Percentiles rank a stretch among this genome's conserved stretches.
Evolutionary conservation across 2,113 vertebrate species (phyloP).

Genomic region (Melanerpes formicivorus): DNA sequence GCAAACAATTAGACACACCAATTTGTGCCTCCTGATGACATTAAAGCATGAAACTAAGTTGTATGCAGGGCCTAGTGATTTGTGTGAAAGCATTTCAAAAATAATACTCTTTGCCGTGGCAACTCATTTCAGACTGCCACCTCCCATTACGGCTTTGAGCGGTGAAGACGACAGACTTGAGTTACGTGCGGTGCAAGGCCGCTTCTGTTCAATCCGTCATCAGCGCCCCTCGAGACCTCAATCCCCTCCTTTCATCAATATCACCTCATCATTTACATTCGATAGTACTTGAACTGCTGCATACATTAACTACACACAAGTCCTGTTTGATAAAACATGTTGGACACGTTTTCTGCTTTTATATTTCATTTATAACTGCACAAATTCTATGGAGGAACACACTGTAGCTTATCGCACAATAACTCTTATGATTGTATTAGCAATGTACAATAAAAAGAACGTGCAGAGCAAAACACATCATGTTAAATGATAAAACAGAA

Average conservation of each 20-base stretch:
- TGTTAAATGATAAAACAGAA: background rate
- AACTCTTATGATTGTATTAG: background rate
- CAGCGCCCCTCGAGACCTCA: conserved; percentile 92
- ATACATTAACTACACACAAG: conserved; percentile 79
- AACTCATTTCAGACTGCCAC: conserved; percentile 99
- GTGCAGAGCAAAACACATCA: background rate
- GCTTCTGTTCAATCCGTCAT: conserved; percentile 99
- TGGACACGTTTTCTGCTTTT: conserved; percentile 58
- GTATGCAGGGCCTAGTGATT: conserved; percentile 90
- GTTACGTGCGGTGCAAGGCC: conserved; percentile 81
- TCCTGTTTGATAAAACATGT: conserved; percentile 45
- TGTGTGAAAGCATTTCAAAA: conserved; percentile 99
- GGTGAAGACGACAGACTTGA: conserved; percentile 91
- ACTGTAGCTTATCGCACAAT: background rate
- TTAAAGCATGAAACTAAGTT: conserved; percentile 96
- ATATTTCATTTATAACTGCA: conserved; percentile 37
- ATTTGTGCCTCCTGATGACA: conserved; percentile 93
- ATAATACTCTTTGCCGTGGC: conserved; percentile 95
- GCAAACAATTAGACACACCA: conserved; percentile 99
- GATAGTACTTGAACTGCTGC: conserved; percentile 77
- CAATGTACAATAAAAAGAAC: background rate
- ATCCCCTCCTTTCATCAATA: conserved; percentile 89
- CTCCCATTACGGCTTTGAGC: conserved; percentile 92
- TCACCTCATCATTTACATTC: conserved; percentile 89
- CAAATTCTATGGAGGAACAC: background rate